phyloP scores from a whole-genome alignment of 2,797 vertebrate species.

The Microcaecilia unicolor region DNA sequence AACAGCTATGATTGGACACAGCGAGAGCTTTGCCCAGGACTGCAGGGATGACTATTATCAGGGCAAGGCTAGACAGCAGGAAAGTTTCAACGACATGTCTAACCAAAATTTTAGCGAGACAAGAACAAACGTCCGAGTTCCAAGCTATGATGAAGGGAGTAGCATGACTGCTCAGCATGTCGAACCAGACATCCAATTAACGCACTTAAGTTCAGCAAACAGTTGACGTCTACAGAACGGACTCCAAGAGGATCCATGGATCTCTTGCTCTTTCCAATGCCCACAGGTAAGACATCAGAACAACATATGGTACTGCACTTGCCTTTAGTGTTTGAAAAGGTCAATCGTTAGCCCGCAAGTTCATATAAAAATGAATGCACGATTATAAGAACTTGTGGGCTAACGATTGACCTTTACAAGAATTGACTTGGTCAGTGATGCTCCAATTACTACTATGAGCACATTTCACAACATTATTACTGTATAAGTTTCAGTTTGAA shows the following conservation, averaged over 20 bases:
- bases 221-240: conserved; percentile 81
- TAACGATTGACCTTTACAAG: no score
- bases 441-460: no score
- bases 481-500: no score
- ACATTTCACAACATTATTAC: no score
- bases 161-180: conserved; percentile 61
- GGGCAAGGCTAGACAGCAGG: conserved; percentile 73
- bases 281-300: conserved; percentile 64
- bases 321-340: no score
- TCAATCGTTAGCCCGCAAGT: no score
- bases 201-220: conserved; percentile 82
- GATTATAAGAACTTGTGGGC: no score
- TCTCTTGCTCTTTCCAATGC: conserved; percentile 83
- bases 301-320: background rate
- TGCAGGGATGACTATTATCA: conserved; percentile 76
- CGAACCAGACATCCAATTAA: conserved; percentile 88
- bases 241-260: conserved; percentile 88
- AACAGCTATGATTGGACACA: conserved; percentile 75
- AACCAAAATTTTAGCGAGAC: conserved; percentile 78
- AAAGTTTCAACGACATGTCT: conserved; percentile 79
- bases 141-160: conserved; percentile 78
- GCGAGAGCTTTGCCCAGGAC: conserved; percentile 78
- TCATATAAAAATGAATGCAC: no score
- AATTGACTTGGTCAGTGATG: no score
- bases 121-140: conserved; percentile 67